Conservation (phyloP, 2,888 invertebrate genomes). For the Micoletzkya japonica region DNA sequence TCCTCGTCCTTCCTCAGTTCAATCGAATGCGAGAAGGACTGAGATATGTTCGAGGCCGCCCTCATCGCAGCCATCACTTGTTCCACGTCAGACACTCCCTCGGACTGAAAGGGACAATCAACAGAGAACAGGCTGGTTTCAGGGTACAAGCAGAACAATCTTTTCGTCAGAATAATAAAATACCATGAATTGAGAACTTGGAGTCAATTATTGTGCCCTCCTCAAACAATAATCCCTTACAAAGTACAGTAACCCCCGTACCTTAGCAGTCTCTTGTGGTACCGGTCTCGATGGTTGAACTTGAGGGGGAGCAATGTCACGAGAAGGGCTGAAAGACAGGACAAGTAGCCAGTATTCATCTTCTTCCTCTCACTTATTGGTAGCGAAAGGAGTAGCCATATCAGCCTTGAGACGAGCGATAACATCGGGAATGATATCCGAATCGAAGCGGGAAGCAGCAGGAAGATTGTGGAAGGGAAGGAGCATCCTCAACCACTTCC, state of each 20-base stretch:
- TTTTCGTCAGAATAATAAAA: no score
- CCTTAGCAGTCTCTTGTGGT: background rate
- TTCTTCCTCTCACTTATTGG: constrained; percentile 23
- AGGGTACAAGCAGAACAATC: no score
- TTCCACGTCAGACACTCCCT: background rate
- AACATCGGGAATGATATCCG: constrained; percentile 27
- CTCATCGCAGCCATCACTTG: constrained; percentile 10
- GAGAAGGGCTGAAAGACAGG: no score
- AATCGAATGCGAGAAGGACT: constrained; percentile 2
- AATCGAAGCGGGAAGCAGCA: constrained; percentile 12
- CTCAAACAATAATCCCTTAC: no score
- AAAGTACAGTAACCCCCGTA: no score
- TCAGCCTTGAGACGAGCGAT: constrained; percentile 17
- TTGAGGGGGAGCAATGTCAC: background rate
- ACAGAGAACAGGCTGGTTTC: no score
- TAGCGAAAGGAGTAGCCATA: constrained; percentile 4
- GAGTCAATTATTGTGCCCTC: no score
- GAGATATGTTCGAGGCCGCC: background rate
- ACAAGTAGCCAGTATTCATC: no score
- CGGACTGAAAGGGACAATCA: no score
- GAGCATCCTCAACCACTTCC: constrained; percentile 2
- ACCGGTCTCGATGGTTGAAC: background rate
- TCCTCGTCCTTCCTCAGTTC: constrained; percentile 11
- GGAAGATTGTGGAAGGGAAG: constrained; percentile 19
- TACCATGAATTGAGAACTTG: no score